Percentiles rank a stretch among this genome's conserved stretches.
phyloP scores from a whole-genome alignment of 2,797 vertebrate species.

The Erpetoichthys calabaricus region DNA sequence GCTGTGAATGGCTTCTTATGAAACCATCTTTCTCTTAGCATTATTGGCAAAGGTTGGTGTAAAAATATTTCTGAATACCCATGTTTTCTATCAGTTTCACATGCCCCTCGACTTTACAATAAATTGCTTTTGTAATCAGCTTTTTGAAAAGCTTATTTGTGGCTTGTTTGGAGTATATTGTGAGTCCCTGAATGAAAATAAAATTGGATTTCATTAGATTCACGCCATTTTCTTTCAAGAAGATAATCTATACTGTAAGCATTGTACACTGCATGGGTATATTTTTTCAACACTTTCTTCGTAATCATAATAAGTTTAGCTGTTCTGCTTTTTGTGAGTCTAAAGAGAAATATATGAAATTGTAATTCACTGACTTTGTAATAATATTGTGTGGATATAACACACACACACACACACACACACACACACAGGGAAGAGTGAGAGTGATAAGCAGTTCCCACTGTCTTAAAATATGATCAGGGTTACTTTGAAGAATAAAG shows the following conservation, averaged over 20 bases:
- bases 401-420: too few relatives aligned
- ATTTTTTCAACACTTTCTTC: too few relatives aligned
- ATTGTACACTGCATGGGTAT: too few relatives aligned
- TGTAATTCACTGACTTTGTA: too few relatives aligned
- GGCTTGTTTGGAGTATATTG: slow-evolving; percentile 66
- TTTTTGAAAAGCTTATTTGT: slow-evolving; percentile 72
- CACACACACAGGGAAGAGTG: too few relatives aligned
- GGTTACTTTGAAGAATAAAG: too few relatives aligned
- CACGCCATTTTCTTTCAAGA: slow-evolving; percentile 52
- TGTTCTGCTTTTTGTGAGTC: too few relatives aligned
- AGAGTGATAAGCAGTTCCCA: too few relatives aligned
- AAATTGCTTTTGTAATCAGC: slow-evolving; percentile 69
- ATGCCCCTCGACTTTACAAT: slow-evolving; percentile 55
- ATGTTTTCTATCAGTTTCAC: slow-evolving; percentile 44
- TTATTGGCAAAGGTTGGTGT: slow-evolving; percentile 56
- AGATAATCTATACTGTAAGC: slow-evolving; percentile 10
- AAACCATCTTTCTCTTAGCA: slow-evolving; percentile 57
- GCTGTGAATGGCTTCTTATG: slow-evolving; percentile 64
- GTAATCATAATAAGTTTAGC: too few relatives aligned
- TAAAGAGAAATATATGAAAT: too few relatives aligned
- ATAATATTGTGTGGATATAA: too few relatives aligned
- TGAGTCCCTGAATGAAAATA: slow-evolving; percentile 59
- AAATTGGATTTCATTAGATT: slow-evolving; percentile 66
- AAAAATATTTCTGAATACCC: slow-evolving; percentile 51
- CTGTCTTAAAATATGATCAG: too few relatives aligned